Conservation (phyloP, 2,113 vertebrate species). For the Fulica atra region DNA sequence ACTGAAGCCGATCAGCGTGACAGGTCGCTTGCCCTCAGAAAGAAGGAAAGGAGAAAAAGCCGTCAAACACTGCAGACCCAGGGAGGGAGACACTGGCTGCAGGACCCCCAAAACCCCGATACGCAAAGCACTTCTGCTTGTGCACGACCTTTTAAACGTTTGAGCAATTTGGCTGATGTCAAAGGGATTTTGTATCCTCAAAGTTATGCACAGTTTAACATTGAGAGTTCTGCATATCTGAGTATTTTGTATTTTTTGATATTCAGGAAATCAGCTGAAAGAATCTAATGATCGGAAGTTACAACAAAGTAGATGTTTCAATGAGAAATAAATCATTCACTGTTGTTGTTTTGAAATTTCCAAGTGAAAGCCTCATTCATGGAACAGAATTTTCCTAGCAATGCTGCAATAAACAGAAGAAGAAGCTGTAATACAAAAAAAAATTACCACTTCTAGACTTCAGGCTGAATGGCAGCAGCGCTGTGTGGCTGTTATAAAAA, state of each 20-base stretch:
- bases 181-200: neutral
- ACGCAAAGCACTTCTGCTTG: neutral
- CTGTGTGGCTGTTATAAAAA: neutral
- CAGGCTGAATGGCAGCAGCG: neutral
- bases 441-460: neutral
- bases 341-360: neutral
- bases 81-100: neutral
- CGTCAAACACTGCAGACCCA: neutral
- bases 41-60: neutral
- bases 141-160: neutral
- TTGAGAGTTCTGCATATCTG: neutral
- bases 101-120: rapidly evolving
- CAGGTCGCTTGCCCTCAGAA: constrained; percentile 88
- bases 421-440: neutral
- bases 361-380: neutral
- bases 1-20: constrained; percentile 94
- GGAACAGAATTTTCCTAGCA: neutral
- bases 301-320: neutral
- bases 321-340: neutral
- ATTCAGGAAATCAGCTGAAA: neutral
- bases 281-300: neutral
- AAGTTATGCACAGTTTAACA: neutral
- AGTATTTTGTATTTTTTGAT: neutral
- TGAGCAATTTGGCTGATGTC: neutral
- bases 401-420: neutral